Evolutionary conservation across 2,888 invertebrate genomes (phyloP).

Genomic region (Nomada flava): DNA sequence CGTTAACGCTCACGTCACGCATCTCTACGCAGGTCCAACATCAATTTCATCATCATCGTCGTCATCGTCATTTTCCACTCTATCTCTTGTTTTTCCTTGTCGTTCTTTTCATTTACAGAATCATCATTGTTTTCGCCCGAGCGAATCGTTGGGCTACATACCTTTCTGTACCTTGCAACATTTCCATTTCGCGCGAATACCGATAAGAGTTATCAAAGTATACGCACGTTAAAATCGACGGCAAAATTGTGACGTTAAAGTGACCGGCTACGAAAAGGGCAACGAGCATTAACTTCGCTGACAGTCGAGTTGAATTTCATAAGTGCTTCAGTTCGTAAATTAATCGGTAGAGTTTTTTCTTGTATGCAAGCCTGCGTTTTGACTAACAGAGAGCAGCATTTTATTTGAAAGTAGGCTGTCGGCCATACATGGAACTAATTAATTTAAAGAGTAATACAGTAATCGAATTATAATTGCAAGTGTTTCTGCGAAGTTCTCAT

Average conservation of each 20-base stretch:
- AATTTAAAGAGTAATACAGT: background rate
- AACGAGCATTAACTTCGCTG: slow-evolving; percentile 11
- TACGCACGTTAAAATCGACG: background rate
- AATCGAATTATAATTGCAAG: background rate
- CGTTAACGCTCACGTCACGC: slow-evolving; percentile 33
- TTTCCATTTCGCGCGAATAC: background rate
- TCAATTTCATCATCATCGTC: slow-evolving; percentile 6
- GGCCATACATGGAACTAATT: background rate
- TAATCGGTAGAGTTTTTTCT: background rate
- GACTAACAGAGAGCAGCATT: background rate
- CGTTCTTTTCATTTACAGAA: background rate
- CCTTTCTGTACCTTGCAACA: background rate
- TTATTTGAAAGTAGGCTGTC: slow-evolving; percentile 1
- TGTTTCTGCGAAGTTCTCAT: background rate
- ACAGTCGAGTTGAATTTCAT: slow-evolving; percentile 28
- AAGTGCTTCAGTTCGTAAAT: slow-evolving; percentile 26
- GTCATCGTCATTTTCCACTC: background rate
- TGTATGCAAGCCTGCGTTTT: slow-evolving; percentile 3
- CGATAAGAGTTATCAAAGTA: background rate
- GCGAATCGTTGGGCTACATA: background rate
- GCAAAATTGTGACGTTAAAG: slow-evolving; percentile 13
- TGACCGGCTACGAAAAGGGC: slow-evolving; percentile 5
- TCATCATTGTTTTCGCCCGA: background rate
- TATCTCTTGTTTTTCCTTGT: background rate
- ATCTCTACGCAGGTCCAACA: slow-evolving; percentile 36